phyloP scores from a whole-genome alignment of 2,797 vertebrate genomes.

The Hypotaenidia philippensis region DNA sequence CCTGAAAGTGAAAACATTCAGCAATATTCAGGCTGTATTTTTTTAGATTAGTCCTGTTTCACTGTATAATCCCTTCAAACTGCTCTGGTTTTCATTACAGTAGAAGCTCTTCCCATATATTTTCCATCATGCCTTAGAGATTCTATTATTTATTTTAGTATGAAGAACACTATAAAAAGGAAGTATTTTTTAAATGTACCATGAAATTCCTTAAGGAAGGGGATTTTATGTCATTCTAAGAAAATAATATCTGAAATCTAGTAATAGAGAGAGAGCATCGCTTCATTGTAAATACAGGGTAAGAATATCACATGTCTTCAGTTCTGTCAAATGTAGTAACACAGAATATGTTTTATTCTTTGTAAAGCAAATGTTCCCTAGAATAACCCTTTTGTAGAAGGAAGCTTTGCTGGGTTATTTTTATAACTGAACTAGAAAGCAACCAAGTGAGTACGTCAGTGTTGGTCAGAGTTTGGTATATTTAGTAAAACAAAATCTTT shows the following conservation, averaged over 20 bases:
- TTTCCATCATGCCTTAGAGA: not conserved
- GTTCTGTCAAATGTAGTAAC: conserved; percentile 5
- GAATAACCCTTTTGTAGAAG: conserved; percentile 5
- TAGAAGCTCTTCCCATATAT: not conserved
- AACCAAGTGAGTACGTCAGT: not conserved
- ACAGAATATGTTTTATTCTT: conserved; percentile 6
- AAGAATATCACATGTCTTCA: not conserved
- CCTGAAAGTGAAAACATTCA: conserved; percentile 44
- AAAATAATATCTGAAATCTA: conserved; percentile 32
- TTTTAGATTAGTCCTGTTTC: conserved; percentile 13
- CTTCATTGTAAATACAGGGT: conserved; percentile 16
- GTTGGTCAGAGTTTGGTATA: not conserved
- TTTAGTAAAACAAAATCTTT: conserved; percentile 11
- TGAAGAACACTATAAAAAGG: not conserved
- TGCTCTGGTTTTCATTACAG: not conserved
- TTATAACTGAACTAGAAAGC: conserved; percentile 36
- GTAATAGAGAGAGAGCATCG: not conserved
- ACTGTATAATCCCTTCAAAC: not conserved
- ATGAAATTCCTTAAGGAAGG: not conserved
- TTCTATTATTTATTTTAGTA: not conserved
- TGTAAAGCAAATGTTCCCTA: conserved; percentile 21
- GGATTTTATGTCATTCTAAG: not conserved
- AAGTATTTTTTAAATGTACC: not conserved
- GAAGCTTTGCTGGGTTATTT: conserved; percentile 4
- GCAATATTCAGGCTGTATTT: not conserved